Conservation (phyloP, 2,797 vertebrate genomes). For the Pangasius macronema region DNA sequence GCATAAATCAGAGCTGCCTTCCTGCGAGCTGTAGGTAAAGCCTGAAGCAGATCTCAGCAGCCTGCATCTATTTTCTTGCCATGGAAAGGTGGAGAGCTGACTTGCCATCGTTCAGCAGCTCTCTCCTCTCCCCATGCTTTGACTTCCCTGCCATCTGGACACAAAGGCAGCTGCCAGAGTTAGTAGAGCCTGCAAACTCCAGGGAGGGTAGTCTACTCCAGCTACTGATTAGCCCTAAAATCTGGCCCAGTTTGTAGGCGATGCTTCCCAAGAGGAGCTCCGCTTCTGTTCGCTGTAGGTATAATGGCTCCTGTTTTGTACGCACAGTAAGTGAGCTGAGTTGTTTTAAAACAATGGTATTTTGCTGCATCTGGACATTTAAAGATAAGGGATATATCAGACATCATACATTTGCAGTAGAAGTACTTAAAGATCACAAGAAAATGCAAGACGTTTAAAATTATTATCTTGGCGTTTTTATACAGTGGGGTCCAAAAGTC, state of each 20-base stretch:
- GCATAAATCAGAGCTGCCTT: conserved; percentile 34
- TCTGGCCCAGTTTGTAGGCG: conserved; percentile 44
- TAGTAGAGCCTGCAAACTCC: conserved; percentile 63
- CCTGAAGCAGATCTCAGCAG: conserved; percentile 38
- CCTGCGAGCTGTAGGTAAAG: conserved; percentile 25
- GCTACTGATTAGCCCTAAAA: conserved; percentile 45
- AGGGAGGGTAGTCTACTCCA: conserved; percentile 46
- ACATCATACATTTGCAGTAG: not conserved
- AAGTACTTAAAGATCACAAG: not conserved
- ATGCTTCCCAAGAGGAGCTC: conserved; percentile 38
- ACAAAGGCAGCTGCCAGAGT: conserved; percentile 73
- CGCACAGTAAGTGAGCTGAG: conserved; percentile 28
- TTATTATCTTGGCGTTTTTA: not conserved
- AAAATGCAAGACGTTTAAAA: not conserved
- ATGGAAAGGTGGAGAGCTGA: conserved; percentile 32
- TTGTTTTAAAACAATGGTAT: not conserved
- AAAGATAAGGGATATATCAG: not conserved
- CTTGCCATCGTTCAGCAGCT: conserved; percentile 45
- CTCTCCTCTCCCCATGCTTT: conserved; percentile 39
- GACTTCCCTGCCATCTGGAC: conserved; percentile 78
- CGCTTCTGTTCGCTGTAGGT: conserved; percentile 41
- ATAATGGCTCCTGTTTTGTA: conserved; percentile 46
- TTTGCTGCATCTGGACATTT: not conserved
- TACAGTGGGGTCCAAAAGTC: not conserved
- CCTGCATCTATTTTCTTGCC: conserved; percentile 43